A percentile compares a stretch with the other conserved stretches of the same genome.
These are phyloP conservation scores for Drosophila atripex DNA, from an alignment of 2,888 invertebrate genomes.

Conservation along the genomic window DNA sequence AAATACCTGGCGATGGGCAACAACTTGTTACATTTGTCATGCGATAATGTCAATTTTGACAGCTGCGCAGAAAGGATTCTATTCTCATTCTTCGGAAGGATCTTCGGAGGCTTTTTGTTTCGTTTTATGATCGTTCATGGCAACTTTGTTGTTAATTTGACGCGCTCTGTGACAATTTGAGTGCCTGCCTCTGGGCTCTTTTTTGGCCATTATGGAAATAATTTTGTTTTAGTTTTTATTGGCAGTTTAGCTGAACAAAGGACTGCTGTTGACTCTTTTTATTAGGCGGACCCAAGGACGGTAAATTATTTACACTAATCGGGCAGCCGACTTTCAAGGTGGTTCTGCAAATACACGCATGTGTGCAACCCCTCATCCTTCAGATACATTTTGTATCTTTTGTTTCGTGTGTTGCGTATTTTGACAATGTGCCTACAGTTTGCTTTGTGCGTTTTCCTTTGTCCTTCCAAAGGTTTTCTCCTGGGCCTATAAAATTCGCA, in stretches of 20 bases:
- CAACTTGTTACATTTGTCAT: constrained; percentile 82
- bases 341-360: constrained; percentile 28
- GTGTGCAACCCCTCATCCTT: constrained; percentile 57
- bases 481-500: constrained; percentile 75
- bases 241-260: constrained; percentile 76
- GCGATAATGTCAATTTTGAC: constrained; percentile 80
- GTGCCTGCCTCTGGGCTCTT: constrained; percentile 39
- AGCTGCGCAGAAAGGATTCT: constrained; percentile 62
- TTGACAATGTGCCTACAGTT: constrained; percentile 75
- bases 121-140: constrained; percentile 40
- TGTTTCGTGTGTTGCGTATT: constrained; percentile 66
- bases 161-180: constrained; percentile 72
- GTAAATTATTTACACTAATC: constrained; percentile 79
- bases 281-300: constrained; percentile 51
- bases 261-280: constrained; percentile 61
- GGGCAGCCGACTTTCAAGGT: constrained; percentile 54
- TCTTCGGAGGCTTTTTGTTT: constrained; percentile 19
- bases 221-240: constrained; percentile 78
- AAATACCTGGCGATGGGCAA: constrained; percentile 46
- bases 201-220: constrained; percentile 65
- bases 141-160: constrained; percentile 76
- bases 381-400: constrained; percentile 25
- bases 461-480: constrained; percentile 38
- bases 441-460: constrained; percentile 55
- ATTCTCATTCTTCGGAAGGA: constrained; percentile 36